Evolutionary conservation across 2,113 vertebrate genomes (phyloP), one percentile per base, ranked within the genome.

Genomic region (Pantherophis guttatus): DNA sequence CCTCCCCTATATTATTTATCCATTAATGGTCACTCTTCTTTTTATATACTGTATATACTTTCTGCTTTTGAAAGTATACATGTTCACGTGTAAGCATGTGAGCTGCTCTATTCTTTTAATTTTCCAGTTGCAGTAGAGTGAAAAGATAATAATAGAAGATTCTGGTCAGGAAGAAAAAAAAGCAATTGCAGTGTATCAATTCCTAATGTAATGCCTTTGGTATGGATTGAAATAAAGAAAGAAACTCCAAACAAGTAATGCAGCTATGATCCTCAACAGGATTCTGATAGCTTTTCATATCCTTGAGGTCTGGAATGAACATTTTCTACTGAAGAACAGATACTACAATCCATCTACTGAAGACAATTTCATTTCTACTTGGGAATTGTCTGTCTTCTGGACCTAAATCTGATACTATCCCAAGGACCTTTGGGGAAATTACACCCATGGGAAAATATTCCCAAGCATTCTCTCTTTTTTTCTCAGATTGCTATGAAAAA

Each of bases 191-290:
- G 5, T 93, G 94, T 91, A 90, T 91, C 90, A 93, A 7, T 9
- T 54, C 13, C 50, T 87, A 93, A 93, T 87, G 81, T 87, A 89
- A 93, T 50, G 26, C 9, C 3, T 39, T 24, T 5, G 92, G 48
- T 62, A 1, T 89, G 75, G 55, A 62, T 81, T 92, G 91, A 87
- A 44, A 44, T 44, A 44, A 93, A 95, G 19, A 96, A 96, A 96
- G 93, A 94, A 91, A 91, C 48, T 94, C 88, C 52, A 94, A 92
- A 86, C 21, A 94, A 93, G 75, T 23, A 95, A 95, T 95, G 1
- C 1, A 92, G 7, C 17, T 48, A 54, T 89, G 53, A 95, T 91
- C 17, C 87, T 87, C 59, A 95, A 93, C 2, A 95, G 93, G 10
- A 15, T 5, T 91, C 44, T 57, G 29, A 94, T 90, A 93, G 70